Conservation (phyloP, 1,140 invertebrate genomes). For the Trinorchestia longiramus region DNA sequence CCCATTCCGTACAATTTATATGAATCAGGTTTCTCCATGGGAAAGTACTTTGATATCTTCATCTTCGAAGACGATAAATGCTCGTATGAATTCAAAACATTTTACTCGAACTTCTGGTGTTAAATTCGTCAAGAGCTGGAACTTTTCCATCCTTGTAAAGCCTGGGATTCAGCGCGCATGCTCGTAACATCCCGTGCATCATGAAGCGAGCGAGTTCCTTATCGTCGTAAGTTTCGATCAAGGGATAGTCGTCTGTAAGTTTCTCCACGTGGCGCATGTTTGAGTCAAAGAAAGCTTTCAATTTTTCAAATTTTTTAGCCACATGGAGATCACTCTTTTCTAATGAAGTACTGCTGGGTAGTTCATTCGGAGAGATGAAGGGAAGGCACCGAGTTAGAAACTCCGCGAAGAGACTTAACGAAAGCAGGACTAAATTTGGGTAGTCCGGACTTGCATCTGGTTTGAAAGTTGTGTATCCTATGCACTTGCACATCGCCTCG, state of each 20-base stretch:
- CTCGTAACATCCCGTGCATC: no score
- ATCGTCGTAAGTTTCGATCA: not conserved
- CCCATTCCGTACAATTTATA: no score
- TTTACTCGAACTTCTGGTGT: no score
- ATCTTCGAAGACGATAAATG: no score
- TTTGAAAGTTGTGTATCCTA: not conserved
- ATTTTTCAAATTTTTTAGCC: not conserved
- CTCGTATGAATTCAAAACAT: no score
- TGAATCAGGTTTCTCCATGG: no score
- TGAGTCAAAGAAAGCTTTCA: not conserved
- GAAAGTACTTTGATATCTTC: no score
- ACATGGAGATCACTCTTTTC: not conserved
- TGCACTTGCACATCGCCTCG: not conserved
- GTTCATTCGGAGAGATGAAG: not conserved
- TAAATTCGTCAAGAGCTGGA: no score
- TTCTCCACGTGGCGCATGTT: not conserved
- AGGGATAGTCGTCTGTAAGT: not conserved
- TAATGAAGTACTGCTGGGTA: not conserved
- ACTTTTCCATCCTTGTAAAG: no score
- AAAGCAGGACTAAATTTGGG: not conserved
- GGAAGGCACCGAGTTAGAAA: not conserved
- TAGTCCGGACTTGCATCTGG: not conserved
- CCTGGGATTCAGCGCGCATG: no score
- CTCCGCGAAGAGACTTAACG: not conserved
- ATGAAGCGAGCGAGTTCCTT: not conserved